Conservation (phyloP, 2,888 invertebrate species). For the Eristalis arbustorum region DNA sequence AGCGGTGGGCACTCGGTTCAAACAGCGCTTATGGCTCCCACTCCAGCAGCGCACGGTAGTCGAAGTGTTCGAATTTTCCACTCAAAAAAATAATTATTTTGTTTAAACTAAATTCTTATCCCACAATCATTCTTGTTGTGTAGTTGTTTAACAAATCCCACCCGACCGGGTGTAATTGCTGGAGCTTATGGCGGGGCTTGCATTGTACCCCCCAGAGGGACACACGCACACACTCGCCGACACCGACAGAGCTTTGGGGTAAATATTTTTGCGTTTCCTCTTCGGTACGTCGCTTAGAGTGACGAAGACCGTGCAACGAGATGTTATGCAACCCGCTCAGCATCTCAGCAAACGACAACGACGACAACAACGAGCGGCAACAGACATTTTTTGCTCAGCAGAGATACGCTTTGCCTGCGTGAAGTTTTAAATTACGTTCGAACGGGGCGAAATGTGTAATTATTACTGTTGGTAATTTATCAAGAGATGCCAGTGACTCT, state of each 20-base stretch:
- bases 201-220: constrained; percentile 58
- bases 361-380: constrained; percentile 5
- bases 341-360: constrained; percentile 12
- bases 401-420: constrained; percentile 52
- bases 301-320: constrained; percentile 48
- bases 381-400: neutral
- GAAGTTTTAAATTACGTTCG: constrained; percentile 67
- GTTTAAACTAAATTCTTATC: constrained; percentile 28
- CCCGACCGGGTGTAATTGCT: constrained; percentile 45
- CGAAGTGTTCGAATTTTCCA: neutral
- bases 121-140: constrained; percentile 45
- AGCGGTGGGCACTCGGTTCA: neutral
- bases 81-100: constrained; percentile 20
- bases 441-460: constrained; percentile 68
- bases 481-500: constrained; percentile 21
- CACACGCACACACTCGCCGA: neutral
- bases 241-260: neutral
- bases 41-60: neutral
- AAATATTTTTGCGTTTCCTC: constrained; percentile 47
- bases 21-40: neutral
- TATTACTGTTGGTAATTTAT: constrained; percentile 68
- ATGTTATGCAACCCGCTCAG: constrained; percentile 53
- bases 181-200: constrained; percentile 37
- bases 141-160: constrained; percentile 53
- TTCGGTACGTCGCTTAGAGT: constrained; percentile 27